These are phyloP conservation scores for Psilanteris sp. DNA, from an alignment of 1,140 invertebrate species.

Conservation along the genomic window DNA sequence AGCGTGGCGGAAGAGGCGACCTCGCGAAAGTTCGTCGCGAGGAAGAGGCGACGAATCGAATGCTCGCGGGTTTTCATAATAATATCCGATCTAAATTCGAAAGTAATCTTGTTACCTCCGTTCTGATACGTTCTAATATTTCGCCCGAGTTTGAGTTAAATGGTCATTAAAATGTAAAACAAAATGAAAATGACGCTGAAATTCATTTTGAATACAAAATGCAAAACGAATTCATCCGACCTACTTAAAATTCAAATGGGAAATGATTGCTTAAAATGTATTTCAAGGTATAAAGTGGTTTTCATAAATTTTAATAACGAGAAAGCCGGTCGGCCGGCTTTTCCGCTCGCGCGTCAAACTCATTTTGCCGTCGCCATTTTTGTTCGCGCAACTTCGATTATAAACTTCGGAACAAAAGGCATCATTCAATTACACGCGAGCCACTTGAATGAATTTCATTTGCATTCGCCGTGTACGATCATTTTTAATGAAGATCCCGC, in stretches of 20 bases:
- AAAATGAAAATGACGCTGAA: conserved; percentile 54
- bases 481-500: neutral
- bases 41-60: conserved; percentile 4
- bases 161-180: conserved; percentile 61
- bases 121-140: conserved; percentile 45
- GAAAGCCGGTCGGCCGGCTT: conserved; percentile 38
- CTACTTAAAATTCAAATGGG: conserved; percentile 62
- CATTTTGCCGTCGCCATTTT: conserved; percentile 38
- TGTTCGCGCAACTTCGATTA: conserved; percentile 42
- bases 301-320: conserved; percentile 60
- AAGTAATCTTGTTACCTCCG: conserved; percentile 43
- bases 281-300: conserved; percentile 60
- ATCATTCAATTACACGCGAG: conserved; percentile 39
- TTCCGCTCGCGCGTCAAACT: conserved; percentile 33
- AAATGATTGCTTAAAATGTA: conserved; percentile 62
- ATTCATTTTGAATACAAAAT: conserved; percentile 60
- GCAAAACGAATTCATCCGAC: conserved; percentile 45
- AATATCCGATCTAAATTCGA: conserved; percentile 28
- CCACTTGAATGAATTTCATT: conserved; percentile 31
- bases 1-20: too few relatives aligned
- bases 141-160: conserved; percentile 48
- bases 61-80: conserved; percentile 17
- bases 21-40: too few relatives aligned
- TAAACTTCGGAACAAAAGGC: conserved; percentile 40
- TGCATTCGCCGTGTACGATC: conserved; percentile 22